Conservation (phyloP, 2,797 vertebrate species). For the Heterohyrax brucei region DNA sequence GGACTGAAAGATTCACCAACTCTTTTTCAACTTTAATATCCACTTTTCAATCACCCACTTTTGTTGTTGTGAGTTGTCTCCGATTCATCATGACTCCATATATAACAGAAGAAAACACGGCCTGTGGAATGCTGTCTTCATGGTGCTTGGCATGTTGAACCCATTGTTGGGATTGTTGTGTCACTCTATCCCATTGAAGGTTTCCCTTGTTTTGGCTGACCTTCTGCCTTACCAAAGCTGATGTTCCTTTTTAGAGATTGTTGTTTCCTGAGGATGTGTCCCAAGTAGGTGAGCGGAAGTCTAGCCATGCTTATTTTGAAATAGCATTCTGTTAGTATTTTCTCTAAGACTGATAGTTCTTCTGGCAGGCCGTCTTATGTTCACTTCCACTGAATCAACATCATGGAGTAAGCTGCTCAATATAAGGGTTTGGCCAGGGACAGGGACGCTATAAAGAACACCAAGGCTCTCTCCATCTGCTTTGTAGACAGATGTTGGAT, state of each 20-base stretch:
- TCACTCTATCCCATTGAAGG: too few species aligned
- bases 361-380: neutral
- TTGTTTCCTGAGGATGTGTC: neutral
- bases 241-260: neutral
- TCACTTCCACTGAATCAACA: neutral
- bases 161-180: neutral
- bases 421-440: neutral
- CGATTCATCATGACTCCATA: too few species aligned
- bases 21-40: neutral
- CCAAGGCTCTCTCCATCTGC: rapidly evolving
- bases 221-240: neutral
- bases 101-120: too few species aligned
- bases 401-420: neutral
- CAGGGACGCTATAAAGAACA: neutral
- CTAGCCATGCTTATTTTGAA: neutral
- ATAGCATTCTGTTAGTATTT: neutral
- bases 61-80: neutral
- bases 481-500: too few species aligned
- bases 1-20: neutral
- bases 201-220: neutral
- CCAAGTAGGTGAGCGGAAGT: neutral
- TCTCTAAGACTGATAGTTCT: neutral
- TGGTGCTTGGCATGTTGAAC: neutral
- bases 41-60: neutral
- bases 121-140: neutral